Evolutionary conservation across 1,140 invertebrate genomes (phyloP).

Genomic region (Cydia strobilella): DNA sequence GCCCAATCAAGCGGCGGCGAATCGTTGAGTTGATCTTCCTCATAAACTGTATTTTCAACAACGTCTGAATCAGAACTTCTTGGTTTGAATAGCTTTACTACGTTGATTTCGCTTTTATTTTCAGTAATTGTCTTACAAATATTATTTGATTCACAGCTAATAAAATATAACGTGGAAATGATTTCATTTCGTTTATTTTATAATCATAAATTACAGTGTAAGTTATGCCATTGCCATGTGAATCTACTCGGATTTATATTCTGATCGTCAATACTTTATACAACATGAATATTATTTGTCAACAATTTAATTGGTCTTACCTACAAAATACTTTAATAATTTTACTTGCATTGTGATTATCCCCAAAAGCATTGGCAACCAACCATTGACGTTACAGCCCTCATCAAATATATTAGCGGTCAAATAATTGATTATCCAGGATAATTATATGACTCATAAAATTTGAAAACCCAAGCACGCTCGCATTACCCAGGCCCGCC

Average conservation of each 20-base stretch:
- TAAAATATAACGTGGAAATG: neutral
- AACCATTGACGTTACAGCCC: neutral
- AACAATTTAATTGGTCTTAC: too few relatives aligned
- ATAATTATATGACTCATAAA: constrained; percentile 6
- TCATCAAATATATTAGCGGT: neutral
- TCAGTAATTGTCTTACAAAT: neutral
- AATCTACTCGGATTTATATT: too few relatives aligned
- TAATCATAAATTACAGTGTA: too few relatives aligned
- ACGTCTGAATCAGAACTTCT: constrained; percentile 11
- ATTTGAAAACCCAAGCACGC: constrained; percentile 13
- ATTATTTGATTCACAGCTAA: neutral
- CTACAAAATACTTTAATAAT: too few relatives aligned
- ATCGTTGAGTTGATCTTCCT: neutral
- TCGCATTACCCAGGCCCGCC: neutral
- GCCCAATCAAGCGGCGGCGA: constrained; percentile 6
- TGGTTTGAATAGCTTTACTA: neutral
- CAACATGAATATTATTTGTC: too few relatives aligned
- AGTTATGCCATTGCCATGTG: too few relatives aligned
- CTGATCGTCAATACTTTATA: too few relatives aligned
- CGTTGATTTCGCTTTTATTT: neutral
- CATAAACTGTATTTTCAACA: neutral
- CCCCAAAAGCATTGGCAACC: neutral
- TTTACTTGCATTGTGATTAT: neutral
- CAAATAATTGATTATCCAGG: neutral
- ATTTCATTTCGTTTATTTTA: too few relatives aligned